Evolutionary conservation across 2,113 vertebrate genomes (phyloP).

Genomic region (Lepus europaeus): DNA sequence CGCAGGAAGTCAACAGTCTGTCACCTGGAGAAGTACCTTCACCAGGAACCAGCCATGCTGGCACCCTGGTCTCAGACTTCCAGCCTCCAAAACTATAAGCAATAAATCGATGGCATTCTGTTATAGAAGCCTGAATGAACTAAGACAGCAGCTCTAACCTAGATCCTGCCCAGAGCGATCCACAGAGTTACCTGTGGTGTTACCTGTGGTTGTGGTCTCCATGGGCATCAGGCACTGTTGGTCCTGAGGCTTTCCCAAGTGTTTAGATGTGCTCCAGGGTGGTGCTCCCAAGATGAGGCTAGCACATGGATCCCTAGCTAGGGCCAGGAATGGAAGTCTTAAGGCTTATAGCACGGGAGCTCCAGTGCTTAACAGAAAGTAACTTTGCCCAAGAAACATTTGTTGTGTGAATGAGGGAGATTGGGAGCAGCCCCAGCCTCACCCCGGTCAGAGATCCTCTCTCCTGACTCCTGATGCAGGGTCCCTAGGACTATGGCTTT

Average conservation of each 20-base stretch:
- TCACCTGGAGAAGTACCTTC: background rate
- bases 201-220: background rate
- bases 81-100: background rate
- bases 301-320: background rate
- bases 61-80: background rate
- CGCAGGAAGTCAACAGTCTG: background rate
- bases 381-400: background rate
- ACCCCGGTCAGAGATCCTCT: background rate
- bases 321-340: background rate
- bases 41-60: too few relatives aligned
- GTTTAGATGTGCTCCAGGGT: background rate
- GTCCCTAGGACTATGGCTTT: background rate
- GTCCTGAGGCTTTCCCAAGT: background rate
- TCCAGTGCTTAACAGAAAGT: background rate
- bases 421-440: background rate
- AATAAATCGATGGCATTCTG: background rate
- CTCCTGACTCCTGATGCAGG: background rate
- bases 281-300: background rate
- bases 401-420: rapidly evolving
- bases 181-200: background rate
- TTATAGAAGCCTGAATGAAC: background rate
- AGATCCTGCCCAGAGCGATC: background rate
- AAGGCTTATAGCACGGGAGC: background rate
- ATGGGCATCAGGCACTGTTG: background rate
- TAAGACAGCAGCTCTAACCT: background rate